Conservation (phyloP, 2,888 invertebrate species). For the Aplocera efformata region DNA sequence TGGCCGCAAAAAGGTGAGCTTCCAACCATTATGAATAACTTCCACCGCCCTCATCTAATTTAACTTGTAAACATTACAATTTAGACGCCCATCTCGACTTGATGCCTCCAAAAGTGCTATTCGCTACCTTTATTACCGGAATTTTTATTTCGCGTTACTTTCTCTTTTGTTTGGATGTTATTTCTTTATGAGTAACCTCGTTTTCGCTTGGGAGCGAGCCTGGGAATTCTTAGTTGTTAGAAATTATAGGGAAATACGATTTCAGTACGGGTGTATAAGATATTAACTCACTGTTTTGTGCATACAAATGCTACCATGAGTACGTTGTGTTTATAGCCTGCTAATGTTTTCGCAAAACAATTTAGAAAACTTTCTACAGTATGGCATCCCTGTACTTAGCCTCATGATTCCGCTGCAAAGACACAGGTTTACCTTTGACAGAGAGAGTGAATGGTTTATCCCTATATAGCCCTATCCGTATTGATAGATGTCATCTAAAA, state of each 20-base stretch:
- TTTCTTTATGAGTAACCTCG: slow-evolving; percentile 52
- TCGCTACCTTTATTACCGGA: slow-evolving; percentile 57
- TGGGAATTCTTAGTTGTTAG: slow-evolving; percentile 24
- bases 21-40: slow-evolving; percentile 62
- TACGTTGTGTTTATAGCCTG: too few relatives aligned
- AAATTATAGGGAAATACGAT: slow-evolving; percentile 15
- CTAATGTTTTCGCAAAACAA: too few relatives aligned
- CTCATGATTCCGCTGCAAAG: too few relatives aligned
- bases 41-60: slow-evolving; percentile 66
- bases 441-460: too few relatives aligned
- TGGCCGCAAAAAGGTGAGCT: slow-evolving; percentile 59
- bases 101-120: slow-evolving; percentile 67
- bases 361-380: too few relatives aligned
- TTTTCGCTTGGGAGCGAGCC: slow-evolving; percentile 31
- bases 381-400: too few relatives aligned
- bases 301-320: too few relatives aligned
- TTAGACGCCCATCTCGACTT: slow-evolving; percentile 66
- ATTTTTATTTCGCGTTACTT: slow-evolving; percentile 58
- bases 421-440: too few relatives aligned
- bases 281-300: slow-evolving; percentile 2
- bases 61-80: slow-evolving; percentile 77
- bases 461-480: too few relatives aligned
- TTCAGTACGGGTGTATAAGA: slow-evolving; percentile 2
- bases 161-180: slow-evolving; percentile 52
- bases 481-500: too few relatives aligned